Conservation (phyloP, 2,888 invertebrate species). For the Polyommatus iphigenia region DNA sequence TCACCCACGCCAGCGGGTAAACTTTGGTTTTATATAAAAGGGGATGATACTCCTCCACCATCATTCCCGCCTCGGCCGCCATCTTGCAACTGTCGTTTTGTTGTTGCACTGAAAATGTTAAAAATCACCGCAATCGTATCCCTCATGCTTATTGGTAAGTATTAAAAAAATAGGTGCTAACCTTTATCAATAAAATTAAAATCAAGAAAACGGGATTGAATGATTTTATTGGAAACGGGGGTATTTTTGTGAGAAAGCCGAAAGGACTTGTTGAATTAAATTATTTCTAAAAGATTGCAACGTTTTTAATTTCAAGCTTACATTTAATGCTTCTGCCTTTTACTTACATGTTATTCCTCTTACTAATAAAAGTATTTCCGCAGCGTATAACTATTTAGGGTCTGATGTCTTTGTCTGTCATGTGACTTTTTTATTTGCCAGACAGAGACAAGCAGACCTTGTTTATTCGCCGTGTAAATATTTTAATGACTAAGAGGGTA, state of each 20-base stretch:
- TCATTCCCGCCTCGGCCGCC: slow-evolving; percentile 52
- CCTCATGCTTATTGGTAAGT: slow-evolving; percentile 70
- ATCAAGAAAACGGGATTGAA: background rate
- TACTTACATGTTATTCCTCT: background rate
- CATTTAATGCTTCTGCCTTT: background rate
- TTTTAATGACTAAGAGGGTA: background rate
- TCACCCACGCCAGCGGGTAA: slow-evolving; percentile 51
- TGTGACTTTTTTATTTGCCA: background rate
- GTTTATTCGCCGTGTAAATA: background rate
- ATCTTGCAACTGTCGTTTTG: slow-evolving; percentile 48
- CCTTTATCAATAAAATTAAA: background rate
- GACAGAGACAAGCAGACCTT: background rate
- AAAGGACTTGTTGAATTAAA: background rate
- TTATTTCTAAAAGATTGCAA: background rate
- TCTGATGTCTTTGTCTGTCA: background rate
- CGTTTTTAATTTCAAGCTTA: background rate
- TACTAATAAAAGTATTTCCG: background rate
- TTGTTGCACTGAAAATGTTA: slow-evolving; percentile 54
- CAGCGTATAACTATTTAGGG: background rate
- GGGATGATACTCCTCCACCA: slow-evolving; percentile 40
- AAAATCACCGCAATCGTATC: slow-evolving; percentile 64
- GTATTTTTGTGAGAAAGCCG: background rate
- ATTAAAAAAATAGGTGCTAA: background rate
- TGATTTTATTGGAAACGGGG: background rate
- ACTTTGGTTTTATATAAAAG: slow-evolving; percentile 60